Evolutionary conservation across 2,888 invertebrate genomes (phyloP).

Genomic region (Melinaea marsaeus): DNA sequence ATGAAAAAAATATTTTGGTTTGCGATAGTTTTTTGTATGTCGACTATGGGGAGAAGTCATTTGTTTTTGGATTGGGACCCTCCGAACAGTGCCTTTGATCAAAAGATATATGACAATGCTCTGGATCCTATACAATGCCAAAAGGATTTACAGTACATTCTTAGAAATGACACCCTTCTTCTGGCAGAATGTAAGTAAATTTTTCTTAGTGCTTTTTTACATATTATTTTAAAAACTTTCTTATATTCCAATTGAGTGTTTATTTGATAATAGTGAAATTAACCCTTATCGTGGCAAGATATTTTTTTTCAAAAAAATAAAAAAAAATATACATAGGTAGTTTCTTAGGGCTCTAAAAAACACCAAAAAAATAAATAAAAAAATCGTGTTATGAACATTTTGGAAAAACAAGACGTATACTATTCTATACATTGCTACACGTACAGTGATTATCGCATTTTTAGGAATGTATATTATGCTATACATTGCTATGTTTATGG

Average conservation of each 20-base stretch:
- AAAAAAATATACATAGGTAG: too few relatives aligned
- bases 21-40: background rate
- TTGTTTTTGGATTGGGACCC: background rate
- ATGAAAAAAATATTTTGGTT: background rate
- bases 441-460: too few relatives aligned
- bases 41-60: background rate
- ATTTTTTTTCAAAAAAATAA: too few relatives aligned
- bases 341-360: too few relatives aligned
- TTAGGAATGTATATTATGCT: too few relatives aligned
- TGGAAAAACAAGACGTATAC: too few relatives aligned
- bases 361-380: too few relatives aligned
- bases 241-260: background rate
- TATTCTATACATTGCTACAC: too few relatives aligned
- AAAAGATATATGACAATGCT: slow-evolving; percentile 46
- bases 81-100: slow-evolving; percentile 37
- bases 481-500: too few relatives aligned
- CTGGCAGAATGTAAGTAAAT: slow-evolving; percentile 49
- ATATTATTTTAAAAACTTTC: background rate
- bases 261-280: background rate
- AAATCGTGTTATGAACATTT: too few relatives aligned
- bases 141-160: slow-evolving; percentile 46
- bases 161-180: slow-evolving; percentile 38
- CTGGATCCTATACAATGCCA: slow-evolving; percentile 49
- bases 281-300: too few relatives aligned
- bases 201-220: slow-evolving; percentile 2